Percentiles rank a stretch among this genome's conserved stretches.
These are phyloP conservation scores for Acrocephalus scirpaceus DNA, from an alignment of 2,797 vertebrate species.

Conservation along the genomic window DNA sequence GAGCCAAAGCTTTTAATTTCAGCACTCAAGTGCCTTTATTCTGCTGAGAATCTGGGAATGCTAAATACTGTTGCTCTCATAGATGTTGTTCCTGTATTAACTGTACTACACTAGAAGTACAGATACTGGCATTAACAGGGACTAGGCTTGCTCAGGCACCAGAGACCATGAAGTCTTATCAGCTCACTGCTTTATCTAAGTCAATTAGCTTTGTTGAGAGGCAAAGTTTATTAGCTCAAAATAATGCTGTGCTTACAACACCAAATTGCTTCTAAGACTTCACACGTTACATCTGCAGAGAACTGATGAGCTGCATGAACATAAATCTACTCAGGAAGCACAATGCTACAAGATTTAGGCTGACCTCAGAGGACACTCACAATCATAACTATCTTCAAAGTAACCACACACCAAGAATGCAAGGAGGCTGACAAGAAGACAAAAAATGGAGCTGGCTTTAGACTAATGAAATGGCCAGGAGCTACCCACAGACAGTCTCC, in stretches of 20 bases:
- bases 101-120: not conserved
- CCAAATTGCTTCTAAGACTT: not conserved
- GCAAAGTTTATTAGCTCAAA: not conserved
- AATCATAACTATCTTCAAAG: not conserved
- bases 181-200: not conserved
- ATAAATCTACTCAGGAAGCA: not conserved
- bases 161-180: not conserved
- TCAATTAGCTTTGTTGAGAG: not conserved
- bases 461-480: not conserved
- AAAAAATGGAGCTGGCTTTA: not conserved
- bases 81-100: not conserved
- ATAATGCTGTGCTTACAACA: not conserved
- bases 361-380: not conserved
- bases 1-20: not conserved
- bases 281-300: not conserved
- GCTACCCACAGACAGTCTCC: not conserved
- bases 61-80: not conserved
- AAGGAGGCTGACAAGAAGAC: not conserved
- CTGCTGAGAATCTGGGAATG: not conserved
- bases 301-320: not conserved
- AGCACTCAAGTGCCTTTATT: not conserved
- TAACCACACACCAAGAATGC: not conserved
- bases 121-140: not conserved
- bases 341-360: not conserved
- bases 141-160: not conserved